Evolutionary conservation across 2,797 vertebrate genomes (phyloP).

Genomic region (Chaenodraco wilsoni): DNA sequence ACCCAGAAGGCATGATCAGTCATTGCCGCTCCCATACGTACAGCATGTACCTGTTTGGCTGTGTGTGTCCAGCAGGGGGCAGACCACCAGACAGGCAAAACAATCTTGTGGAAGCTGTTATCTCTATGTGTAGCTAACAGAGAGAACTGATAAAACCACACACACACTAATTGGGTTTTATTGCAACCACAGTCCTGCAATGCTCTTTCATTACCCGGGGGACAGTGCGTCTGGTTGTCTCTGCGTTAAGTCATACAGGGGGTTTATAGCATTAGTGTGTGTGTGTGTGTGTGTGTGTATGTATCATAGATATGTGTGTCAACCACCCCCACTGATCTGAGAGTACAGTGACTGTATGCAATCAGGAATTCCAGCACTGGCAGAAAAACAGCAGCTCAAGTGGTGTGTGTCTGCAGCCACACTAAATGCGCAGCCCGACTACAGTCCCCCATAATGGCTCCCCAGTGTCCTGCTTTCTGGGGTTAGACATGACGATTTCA

Average conservation of each 20-base stretch:
- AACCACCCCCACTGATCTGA: conserved; percentile 45
- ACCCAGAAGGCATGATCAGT: conserved; percentile 24
- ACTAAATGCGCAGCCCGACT: conserved; percentile 38
- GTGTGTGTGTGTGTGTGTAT: conserved; percentile 6
- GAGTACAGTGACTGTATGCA: conserved; percentile 39
- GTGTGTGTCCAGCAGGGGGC: conserved; percentile 77
- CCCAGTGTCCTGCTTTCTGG: conserved; percentile 50
- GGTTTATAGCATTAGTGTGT: conserved; percentile 36
- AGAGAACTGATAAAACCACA: conserved; percentile 71
- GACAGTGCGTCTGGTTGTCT: conserved; percentile 68
- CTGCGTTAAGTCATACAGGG: conserved; percentile 59
- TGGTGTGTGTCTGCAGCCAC: conserved; percentile 41
- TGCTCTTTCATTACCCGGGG: conserved; percentile 80
- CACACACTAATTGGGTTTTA: conserved; percentile 83
- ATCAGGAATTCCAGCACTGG: conserved; percentile 51
- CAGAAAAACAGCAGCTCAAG: conserved; percentile 50
- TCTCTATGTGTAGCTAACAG: conserved; percentile 67
- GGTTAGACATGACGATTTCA: conserved; percentile 72
- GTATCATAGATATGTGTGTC: conserved; percentile 54
- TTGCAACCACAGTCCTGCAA: conserved; percentile 70
- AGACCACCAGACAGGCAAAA: conserved; percentile 35
- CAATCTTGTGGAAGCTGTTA: conserved; percentile 63
- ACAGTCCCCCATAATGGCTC: conserved; percentile 60
- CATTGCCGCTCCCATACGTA: conserved; percentile 9
- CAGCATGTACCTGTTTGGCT: conserved; percentile 28